phyloP scores from a whole-genome alignment of 2,797 vertebrate species.

The Protosalanx chinensis region DNA sequence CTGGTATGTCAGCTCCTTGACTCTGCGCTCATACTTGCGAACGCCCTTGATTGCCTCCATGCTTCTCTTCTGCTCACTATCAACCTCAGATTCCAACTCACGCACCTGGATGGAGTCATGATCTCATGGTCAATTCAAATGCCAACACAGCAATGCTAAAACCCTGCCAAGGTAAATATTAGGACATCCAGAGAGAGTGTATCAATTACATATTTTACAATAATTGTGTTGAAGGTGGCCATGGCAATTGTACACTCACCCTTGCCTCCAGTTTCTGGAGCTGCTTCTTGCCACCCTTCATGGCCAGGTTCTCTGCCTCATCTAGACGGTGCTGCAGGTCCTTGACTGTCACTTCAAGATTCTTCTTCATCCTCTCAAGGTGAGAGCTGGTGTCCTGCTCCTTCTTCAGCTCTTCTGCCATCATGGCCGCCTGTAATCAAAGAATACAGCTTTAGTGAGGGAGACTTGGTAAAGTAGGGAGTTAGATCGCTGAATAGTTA shows the following conservation, averaged over 20 bases:
- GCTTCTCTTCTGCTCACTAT: conserved; percentile 66
- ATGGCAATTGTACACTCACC: conserved; percentile 42
- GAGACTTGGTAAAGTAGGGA: background rate
- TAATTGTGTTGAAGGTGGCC: too few relatives aligned
- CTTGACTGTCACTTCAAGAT: conserved; percentile 77
- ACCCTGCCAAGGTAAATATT: background rate
- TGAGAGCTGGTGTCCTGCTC: conserved; percentile 82
- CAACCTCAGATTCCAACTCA: conserved; percentile 70
- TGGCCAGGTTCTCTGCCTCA: conserved; percentile 79
- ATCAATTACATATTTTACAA: too few relatives aligned
- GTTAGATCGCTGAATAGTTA: too few relatives aligned
- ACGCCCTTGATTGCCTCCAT: conserved; percentile 65
- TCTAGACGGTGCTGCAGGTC: conserved; percentile 78
- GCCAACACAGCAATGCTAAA: too few relatives aligned
- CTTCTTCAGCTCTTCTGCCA: conserved; percentile 83
- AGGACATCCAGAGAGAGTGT: background rate
- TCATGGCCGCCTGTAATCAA: conserved; percentile 75
- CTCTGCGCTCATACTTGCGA: conserved; percentile 62
- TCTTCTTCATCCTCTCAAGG: conserved; percentile 82
- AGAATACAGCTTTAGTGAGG: background rate
- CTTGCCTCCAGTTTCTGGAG: conserved; percentile 77
- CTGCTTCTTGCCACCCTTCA: conserved; percentile 82
- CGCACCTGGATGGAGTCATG: conserved; percentile 54
- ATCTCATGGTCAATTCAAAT: background rate
- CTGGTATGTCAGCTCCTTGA: conserved; percentile 71